Evolutionary conservation across 2,113 vertebrate species (phyloP), one percentile per base, ranked within the genome.

Genomic region (Xiphophorus hellerii): DNA sequence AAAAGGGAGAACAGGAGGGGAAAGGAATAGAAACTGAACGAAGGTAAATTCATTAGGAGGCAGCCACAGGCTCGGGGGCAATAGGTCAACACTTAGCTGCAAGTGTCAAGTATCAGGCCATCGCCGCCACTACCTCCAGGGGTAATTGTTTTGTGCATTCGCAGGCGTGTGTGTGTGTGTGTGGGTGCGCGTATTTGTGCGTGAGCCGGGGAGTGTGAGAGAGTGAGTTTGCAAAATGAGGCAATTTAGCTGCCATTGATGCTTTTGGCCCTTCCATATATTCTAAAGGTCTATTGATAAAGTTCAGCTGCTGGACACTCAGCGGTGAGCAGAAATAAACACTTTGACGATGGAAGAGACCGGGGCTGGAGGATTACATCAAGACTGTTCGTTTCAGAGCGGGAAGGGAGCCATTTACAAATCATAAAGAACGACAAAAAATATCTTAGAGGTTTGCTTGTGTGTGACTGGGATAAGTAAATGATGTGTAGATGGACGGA

Each of bases 11-110:
- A 66, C 73, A 10, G 64, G 37, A 62, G 48, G 69, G 69, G 66
- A 69, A 12, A 31, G 42, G 51, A 60, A 67, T 30, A 74, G 69
- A 62, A 71, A 76, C 31, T 39, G 28, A 35, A 22, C 37, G 22
- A 63, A 67, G 74, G 88, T 85, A 73, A 84, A 90, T 87, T 90
- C 78, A 88, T 89, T 89, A 87, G 73, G 79, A 72, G 74, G 70
- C 71, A 84, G 82, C 79, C 77, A 80, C 75, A 83, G 35, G 77
- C 72, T 44, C 2, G 0, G 70, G 87, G 86, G 82, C 84, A 80
- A 60, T 17, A 81, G 86, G 87, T 84, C 87, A 89, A 81, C 76
- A 87, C 84, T 84, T 80, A 83, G 77, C 80, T 71, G 33, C 74
- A 77, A 78, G 81, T 85, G 81, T 91, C 85, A 90, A 88, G 77